A percentile compares a stretch with the other conserved stretches of the same genome.
phyloP scores from a whole-genome alignment of 2,888 invertebrate species.

The Molorchus minor region DNA sequence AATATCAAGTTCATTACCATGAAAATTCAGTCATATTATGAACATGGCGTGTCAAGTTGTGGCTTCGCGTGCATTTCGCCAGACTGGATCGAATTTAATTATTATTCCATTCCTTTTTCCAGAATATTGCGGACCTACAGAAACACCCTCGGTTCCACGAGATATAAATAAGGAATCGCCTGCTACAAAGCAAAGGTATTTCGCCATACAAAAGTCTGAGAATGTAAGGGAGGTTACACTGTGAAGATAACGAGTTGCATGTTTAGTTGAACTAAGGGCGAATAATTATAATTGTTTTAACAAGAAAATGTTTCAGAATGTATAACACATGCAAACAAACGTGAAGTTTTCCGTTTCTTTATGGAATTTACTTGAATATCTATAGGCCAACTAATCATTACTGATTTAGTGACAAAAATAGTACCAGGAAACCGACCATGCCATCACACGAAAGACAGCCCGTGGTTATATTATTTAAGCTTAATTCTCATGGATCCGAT shows the following conservation, averaged over 20 bases:
- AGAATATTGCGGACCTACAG: conserved; percentile 3
- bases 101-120: neutral
- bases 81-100: conserved; percentile 8
- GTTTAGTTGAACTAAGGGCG: too few relatives aligned
- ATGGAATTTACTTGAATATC: too few relatives aligned
- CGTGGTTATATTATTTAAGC: too few relatives aligned
- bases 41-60: conserved; percentile 3
- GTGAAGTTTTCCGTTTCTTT: too few relatives aligned
- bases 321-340: too few relatives aligned
- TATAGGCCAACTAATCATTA: too few relatives aligned
- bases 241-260: neutral
- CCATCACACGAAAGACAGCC: too few relatives aligned
- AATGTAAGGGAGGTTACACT: neutral
- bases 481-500: too few relatives aligned
- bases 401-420: too few relatives aligned
- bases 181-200: conserved; percentile 2
- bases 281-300: too few relatives aligned
- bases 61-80: conserved; percentile 1
- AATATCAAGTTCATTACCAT: conserved; percentile 13
- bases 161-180: conserved; percentile 3
- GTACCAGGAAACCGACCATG: too few relatives aligned
- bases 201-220: neutral
- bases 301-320: too few relatives aligned
- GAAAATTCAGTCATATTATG: neutral
- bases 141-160: neutral